Base-by-base conservation (phyloP, 2,113 vertebrate species). In the Tautogolabrus adspersus region DNA sequence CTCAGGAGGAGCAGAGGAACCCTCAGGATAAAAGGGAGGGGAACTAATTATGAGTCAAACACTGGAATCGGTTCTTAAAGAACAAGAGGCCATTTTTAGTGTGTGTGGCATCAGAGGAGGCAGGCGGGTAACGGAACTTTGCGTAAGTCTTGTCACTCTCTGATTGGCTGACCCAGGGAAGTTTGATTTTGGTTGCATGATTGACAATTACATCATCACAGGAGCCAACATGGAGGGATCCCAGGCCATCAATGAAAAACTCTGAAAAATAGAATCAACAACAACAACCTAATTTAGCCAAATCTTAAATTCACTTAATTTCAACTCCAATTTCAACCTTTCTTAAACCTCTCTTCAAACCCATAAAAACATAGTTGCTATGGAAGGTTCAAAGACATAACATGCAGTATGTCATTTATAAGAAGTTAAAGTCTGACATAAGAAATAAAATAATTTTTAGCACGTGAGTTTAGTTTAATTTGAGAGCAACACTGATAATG, bases 51-150 rank as follows among this genome's bases (percentile, higher is more conserved):
- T 87, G 88, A 10, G 95, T 96, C 93, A 97, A 95, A 91, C 97
- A 98, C 89, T 97, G 96, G 44, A 98, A 95, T 72, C 94, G 94
- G 91, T 98, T 97, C 88, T 98, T 98, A 93, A 97, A 97, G 94
- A 94, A 98, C 69, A 97, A 94, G 34, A 97, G 93, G 64, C 93
- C 93, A 0, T 96, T 94, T 84, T 94, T 96, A 69, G 93, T 92
- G 75, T 93, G 88, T 0, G 93, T 71, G 76, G 93, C 94, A 8
- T 94, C 91, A 0, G 96, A 96, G 16, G 91, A 92, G 0, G 95
- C 93, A 1, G 93, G 84, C 0, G 97, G 96, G 82, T 98, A 97
- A 0, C 97, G 96, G 85, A 96, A 98, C 75, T 93, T 96, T 22
- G 93, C 92, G 0, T 98, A 98, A 3, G 94, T 93, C 51, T 95